Percentiles rank a stretch among this genome's conserved stretches.
phyloP scores from a whole-genome alignment of 1,140 invertebrate genomes.

The Brachionus rubens region DNA sequence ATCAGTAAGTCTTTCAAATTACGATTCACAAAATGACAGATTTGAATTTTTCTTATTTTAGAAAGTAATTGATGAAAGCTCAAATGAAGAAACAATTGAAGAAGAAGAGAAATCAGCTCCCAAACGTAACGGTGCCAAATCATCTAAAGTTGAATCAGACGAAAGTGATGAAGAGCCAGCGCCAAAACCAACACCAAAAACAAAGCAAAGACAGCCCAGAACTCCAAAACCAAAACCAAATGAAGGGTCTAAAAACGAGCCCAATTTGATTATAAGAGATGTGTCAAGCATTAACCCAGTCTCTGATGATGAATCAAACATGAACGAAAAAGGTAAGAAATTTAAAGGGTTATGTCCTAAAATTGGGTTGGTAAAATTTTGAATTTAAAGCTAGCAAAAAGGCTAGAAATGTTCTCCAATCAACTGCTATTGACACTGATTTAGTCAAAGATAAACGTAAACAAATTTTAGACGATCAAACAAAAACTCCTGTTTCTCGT shows the following conservation, averaged over 20 bases:
- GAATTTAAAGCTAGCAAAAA: constrained; percentile 1
- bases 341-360: background rate
- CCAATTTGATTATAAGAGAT: background rate
- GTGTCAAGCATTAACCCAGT: background rate
- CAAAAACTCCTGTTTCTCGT: background rate
- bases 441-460: background rate
- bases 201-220: background rate
- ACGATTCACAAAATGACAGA: too few species aligned
- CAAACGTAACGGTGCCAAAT: background rate
- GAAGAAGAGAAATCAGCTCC: background rate
- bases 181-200: background rate
- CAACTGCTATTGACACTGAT: constrained; percentile 5
- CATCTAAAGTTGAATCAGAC: background rate
- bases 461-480: background rate
- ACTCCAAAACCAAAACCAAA: background rate
- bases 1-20: background rate
- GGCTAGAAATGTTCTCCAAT: background rate
- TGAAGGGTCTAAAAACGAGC: background rate
- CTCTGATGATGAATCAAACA: background rate
- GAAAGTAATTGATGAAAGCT: background rate
- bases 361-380: background rate
- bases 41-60: too few species aligned
- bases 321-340: background rate
- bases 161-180: background rate
- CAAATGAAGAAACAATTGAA: background rate